phyloP scores from a whole-genome alignment of 2,888 invertebrate genomes.

The Ashinkailepas kermadecensis region DNA sequence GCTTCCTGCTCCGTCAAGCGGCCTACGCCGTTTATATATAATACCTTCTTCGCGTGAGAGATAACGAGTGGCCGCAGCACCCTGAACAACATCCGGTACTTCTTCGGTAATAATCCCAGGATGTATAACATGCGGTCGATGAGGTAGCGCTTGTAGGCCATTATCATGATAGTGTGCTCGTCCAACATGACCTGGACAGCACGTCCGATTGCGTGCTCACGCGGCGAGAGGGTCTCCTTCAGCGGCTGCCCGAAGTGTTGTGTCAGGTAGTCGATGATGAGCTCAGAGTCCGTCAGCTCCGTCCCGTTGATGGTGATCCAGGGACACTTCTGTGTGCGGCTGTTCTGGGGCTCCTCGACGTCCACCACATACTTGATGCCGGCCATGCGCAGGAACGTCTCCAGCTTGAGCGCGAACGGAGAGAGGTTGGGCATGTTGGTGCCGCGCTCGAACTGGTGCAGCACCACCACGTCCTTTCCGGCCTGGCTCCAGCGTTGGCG shows the following conservation, averaged over 20 bases:
- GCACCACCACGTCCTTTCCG: conserved; percentile 18
- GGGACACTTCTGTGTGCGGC: conserved; percentile 40
- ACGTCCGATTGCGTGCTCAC: conserved; percentile 38
- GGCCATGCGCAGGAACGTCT: conserved; percentile 19
- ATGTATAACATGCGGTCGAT: neutral
- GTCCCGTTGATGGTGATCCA: conserved; percentile 42
- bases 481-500: conserved; percentile 17
- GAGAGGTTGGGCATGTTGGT: conserved; percentile 13
- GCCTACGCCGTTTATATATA: neutral
- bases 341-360: conserved; percentile 36
- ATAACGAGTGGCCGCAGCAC: neutral
- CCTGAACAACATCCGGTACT: neutral
- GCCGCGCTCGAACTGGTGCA: conserved; percentile 20
- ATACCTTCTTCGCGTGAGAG: neutral
- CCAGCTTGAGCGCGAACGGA: conserved; percentile 12
- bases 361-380: conserved; percentile 19
- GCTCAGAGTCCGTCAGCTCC: conserved; percentile 41
- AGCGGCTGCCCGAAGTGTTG: conserved; percentile 38
- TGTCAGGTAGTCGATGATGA: conserved; percentile 41
- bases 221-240: conserved; percentile 35
- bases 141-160: conserved; percentile 9
- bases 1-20: neutral
- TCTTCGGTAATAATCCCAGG: neutral
- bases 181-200: conserved; percentile 41
- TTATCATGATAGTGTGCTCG: conserved; percentile 37